phyloP scores from a whole-genome alignment of 2,797 vertebrate genomes.

The Protosalanx chinensis region DNA sequence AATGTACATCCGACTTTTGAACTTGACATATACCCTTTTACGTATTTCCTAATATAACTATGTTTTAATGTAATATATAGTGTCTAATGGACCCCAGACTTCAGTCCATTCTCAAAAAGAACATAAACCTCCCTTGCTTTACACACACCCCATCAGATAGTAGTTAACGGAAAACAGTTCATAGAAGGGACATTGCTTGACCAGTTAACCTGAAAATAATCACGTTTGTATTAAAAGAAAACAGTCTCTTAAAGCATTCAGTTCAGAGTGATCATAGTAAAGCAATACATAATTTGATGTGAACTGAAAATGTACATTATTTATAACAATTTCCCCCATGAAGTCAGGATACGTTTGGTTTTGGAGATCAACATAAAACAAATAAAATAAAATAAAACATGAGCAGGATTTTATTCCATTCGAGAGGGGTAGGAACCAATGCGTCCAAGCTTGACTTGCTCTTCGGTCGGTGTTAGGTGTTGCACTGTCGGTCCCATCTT shows the following conservation, averaged over 20 bases:
- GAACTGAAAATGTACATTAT: no score
- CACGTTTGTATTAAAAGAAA: not conserved
- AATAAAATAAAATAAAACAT: not conserved
- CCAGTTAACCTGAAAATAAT: not conserved
- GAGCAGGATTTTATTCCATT: not conserved
- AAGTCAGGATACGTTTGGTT: no score
- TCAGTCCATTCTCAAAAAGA: not conserved
- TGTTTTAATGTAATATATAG: not conserved
- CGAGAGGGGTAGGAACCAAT: constrained; percentile 51
- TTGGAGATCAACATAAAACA: not conserved
- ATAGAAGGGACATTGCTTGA: not conserved
- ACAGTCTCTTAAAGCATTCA: not conserved
- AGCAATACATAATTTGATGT: no score
- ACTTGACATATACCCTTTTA: not conserved
- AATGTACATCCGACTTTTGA: not conserved
- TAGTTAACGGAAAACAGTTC: no score
- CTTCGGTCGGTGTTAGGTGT: constrained; percentile 54
- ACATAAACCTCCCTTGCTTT: not conserved
- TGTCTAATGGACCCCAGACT: not conserved
- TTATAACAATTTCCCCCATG: no score
- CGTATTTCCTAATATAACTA: no score
- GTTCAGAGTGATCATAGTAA: not conserved
- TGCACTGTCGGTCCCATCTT: constrained; percentile 78
- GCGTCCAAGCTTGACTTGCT: constrained; percentile 30
- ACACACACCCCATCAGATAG: no score